Conservation (phyloP, 1,140 invertebrate species). For the Drosophila pandora region DNA sequence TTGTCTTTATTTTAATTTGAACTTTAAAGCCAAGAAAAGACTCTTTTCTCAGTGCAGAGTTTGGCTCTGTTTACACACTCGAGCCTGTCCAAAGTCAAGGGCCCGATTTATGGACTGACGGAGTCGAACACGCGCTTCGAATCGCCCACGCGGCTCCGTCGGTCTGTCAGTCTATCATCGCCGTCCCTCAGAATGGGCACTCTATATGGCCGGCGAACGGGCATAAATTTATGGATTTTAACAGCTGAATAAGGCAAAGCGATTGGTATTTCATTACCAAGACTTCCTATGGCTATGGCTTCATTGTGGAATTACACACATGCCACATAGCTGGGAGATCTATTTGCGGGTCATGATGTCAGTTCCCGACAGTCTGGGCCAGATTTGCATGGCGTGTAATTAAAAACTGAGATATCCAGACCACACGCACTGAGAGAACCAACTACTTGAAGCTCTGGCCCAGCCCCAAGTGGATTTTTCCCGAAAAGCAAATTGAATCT, state of each 20-base stretch:
- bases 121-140: constrained; percentile 67
- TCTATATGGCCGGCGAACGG: constrained; percentile 46
- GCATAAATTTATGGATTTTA: constrained; percentile 72
- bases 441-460: constrained; percentile 30
- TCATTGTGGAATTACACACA: constrained; percentile 66
- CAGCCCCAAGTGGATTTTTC: constrained; percentile 28
- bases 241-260: constrained; percentile 67
- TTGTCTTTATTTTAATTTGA: neutral
- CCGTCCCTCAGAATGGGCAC: constrained; percentile 35
- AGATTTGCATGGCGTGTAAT: constrained; percentile 48
- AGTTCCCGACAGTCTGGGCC: constrained; percentile 26
- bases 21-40: too few relatives aligned
- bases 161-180: constrained; percentile 34
- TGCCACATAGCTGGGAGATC: constrained; percentile 34
- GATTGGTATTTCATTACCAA: constrained; percentile 77
- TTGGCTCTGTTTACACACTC: constrained; percentile 9
- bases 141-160: constrained; percentile 49
- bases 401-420: constrained; percentile 46
- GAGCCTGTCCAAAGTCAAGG: constrained; percentile 12
- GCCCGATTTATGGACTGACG: constrained; percentile 54
- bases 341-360: constrained; percentile 72
- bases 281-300: constrained; percentile 47
- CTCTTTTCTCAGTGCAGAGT: constrained; percentile 17
- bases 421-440: constrained; percentile 32
- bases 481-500: neutral